Evolutionary conservation across 2,797 vertebrate species (phyloP), one percentile per base, ranked within the genome.

Genomic region (Rhabdomys pumilio): DNA sequence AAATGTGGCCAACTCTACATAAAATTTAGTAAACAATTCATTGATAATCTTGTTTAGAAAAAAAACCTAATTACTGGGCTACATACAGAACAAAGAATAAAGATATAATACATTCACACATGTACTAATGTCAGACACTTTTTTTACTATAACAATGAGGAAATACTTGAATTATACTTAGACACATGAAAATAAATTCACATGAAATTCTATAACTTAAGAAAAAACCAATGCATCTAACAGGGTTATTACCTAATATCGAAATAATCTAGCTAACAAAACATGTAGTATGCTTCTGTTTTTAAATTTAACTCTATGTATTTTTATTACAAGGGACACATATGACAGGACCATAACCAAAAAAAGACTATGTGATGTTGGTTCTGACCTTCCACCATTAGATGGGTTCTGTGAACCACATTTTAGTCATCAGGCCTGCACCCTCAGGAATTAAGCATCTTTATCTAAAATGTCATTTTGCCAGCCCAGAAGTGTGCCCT

Each of bases 1-100:
- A 77, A 95, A 93, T 61, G 26, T 26, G 38, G 29, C 55, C 55
- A 80, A 50, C 13, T 59, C 55, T 75, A 22, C 3, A 34, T 53
- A 82, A 94, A 90, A 84, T 63, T 67, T 55, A 75, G 17, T 90
- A 73, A 89, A 94, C 34, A 85, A 9, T 41, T 97, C 34, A 83
- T 72, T 44, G 20, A 59, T 29, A 47, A 11, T 82, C 15, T 57
- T 67, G 4, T 67, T 67, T 34, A 73, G 95, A 55, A 75, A 38
- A 38, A 79, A 90, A 79, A 10, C 17, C 77, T 95, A 85, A 53
- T 83, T 73, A 92, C 31, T 11, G 83, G 59, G 7, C 34, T 86
- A 90, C 17, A 83, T 20, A 38, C 19, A 91, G 91, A 38, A 47
- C 20, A 38, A 59, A 97, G 26, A 38, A 22, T 4, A 84, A 77